Base-by-base conservation (phyloP, 1,140 invertebrate species). In the Drosophila mayri region DNA sequence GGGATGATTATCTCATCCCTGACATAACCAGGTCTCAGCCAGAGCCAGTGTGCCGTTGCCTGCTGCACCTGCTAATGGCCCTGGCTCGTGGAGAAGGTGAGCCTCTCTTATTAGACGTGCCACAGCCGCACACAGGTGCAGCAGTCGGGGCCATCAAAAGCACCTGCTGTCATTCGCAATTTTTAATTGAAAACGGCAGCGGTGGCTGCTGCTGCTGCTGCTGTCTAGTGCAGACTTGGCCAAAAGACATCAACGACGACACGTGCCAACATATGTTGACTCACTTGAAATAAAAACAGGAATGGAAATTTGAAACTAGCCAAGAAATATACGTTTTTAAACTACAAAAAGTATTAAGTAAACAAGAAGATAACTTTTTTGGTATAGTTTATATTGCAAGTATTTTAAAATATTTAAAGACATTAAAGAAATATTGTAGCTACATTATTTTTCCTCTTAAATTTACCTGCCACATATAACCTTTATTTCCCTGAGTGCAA, bases 101-200 rank as follows among this genome's bases (percentile, higher is more conserved):
- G n/a, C 28, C 49, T 50, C 52, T 41, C 52, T 58, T 60, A 63
- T 61, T 76, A 58, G 70, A 65, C 63, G 55, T 43, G 58, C 30
- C 35, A 37, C 28, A 52, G 59, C 32, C 35, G 54, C 44, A 61
- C 83, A 70, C 83, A 87, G 79, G 79, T 88, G 79, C 71, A 52
- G 11, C 22, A 16, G 37, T 50, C 68, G 55, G 44, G 37, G 68
- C 59, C 74, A 79, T 75, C 77, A 83, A 61, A 75, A 77, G 67
- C 86, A 81, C 82, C 77, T 87, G 87, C 68, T 83, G 88, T 84
- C 84, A 81, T 64, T 91, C 59, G 76, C 80, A 81, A 87, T 88
- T 90, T 91, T 91, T 91, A 91, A 91, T 91, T 91, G 87, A 91
- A 91, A 84, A 79, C 82, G 79, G 62, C 79, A 81, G 66, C 72